Conservation (phyloP, 2,797 vertebrate species). For the Onychomys arenicola region DNA sequence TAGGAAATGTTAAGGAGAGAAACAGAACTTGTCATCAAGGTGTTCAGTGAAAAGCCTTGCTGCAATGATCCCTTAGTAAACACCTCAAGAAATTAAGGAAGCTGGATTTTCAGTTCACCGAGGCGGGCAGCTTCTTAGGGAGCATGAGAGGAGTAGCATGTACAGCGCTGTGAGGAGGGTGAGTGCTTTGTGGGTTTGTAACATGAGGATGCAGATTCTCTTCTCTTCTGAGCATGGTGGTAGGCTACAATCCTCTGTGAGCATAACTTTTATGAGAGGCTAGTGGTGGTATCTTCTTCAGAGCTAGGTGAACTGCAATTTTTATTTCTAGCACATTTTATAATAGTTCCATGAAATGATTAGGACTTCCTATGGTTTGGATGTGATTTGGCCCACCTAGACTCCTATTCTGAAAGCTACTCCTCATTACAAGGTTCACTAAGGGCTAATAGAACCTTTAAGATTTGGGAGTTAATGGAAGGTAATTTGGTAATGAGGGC, state of each 20-base stretch:
- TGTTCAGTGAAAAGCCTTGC: not conserved
- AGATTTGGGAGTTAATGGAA: not conserved
- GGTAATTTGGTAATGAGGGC: not conserved
- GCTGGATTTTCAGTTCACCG: fast-evolving
- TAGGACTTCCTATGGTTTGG: not conserved
- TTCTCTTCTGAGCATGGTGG: not conserved
- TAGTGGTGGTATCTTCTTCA: not conserved
- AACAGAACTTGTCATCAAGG: not conserved
- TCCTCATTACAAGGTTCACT: no score
- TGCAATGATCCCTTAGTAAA: not conserved
- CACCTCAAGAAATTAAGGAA: not conserved
- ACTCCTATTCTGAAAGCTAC: not conserved
- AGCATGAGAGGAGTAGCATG: fast-evolving
- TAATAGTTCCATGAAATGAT: not conserved
- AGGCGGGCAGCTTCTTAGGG: fast-evolving
- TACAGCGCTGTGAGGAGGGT: not conserved
- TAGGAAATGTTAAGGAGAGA: not conserved
- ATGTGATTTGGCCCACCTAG: not conserved
- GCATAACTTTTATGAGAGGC: not conserved
- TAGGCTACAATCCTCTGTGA: not conserved
- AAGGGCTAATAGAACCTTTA: not conserved
- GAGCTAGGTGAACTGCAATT: not conserved
- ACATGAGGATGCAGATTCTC: not conserved
- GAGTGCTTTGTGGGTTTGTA: not conserved
- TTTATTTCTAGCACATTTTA: not conserved